Evolutionary conservation across 2,797 vertebrate genomes (phyloP).

Genomic region (Lindbergichthys nudifrons): DNA sequence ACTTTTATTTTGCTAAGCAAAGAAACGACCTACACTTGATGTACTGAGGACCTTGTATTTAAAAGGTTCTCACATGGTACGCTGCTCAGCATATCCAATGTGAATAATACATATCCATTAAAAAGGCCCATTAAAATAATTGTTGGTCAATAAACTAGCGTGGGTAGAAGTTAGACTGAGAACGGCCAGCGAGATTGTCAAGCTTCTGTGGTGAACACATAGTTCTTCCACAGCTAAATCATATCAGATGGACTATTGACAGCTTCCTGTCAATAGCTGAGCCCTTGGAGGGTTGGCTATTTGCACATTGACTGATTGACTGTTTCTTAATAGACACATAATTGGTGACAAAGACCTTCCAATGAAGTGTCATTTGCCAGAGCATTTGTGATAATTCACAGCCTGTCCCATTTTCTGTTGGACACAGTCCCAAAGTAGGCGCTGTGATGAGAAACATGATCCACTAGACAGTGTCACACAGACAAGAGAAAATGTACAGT

Average conservation of each 20-base stretch:
- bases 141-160: constrained; percentile 67
- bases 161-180: constrained; percentile 58
- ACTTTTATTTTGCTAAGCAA: constrained; percentile 59
- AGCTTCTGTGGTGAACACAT: constrained; percentile 83
- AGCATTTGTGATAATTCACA: constrained; percentile 89
- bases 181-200: constrained; percentile 60
- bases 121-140: constrained; percentile 75
- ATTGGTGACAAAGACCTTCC: constrained; percentile 99
- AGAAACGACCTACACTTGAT: constrained; percentile 49
- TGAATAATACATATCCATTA: constrained; percentile 68
- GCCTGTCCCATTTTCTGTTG: constrained; percentile 87
- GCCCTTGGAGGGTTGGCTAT: constrained; percentile 90
- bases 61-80: constrained; percentile 50
- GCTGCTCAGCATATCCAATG: constrained; percentile 45
- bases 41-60: constrained; percentile 49
- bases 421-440: constrained; percentile 82
- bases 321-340: constrained; percentile 99
- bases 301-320: constrained; percentile 96
- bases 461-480: constrained; percentile 66
- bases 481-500: constrained; percentile 66
- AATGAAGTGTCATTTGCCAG: constrained; percentile 92
- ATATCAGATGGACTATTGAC: constrained; percentile 93
- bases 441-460: constrained; percentile 75
- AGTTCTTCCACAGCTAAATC: constrained; percentile 88
- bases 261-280: constrained; percentile 90